Percentiles rank a stretch among this genome's conserved stretches.
These are phyloP conservation scores for Pygocentrus nattereri DNA, from an alignment of 2,797 vertebrate species.

Conservation along the genomic window DNA sequence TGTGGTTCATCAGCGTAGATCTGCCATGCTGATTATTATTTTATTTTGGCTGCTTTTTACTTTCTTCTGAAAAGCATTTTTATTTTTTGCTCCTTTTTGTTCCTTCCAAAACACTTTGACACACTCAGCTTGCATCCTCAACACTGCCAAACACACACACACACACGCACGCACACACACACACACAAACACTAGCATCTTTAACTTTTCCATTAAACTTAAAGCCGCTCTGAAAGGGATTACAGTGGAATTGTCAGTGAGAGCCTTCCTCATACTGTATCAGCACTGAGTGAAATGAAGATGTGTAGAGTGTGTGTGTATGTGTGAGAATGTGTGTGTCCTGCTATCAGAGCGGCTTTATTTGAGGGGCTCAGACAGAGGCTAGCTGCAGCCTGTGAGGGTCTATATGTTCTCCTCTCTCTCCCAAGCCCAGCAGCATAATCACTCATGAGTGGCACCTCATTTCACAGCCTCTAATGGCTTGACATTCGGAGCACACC, in stretches of 20 bases:
- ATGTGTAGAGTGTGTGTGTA: slow-evolving; percentile 21
- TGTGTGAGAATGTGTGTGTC: slow-evolving; percentile 36
- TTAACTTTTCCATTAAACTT: slow-evolving; percentile 73
- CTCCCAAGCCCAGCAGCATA: slow-evolving; percentile 77
- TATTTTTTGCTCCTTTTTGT: background rate
- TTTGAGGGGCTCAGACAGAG: slow-evolving; percentile 46
- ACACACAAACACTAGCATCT: slow-evolving; percentile 36
- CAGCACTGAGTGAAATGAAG: slow-evolving; percentile 54
- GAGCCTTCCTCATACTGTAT: slow-evolving; percentile 50
- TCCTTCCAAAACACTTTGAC: slow-evolving; percentile 8
- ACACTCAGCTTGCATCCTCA: slow-evolving; percentile 9
- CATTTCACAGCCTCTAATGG: slow-evolving; percentile 88
- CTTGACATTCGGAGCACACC: slow-evolving; percentile 83
- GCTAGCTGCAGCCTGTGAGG: slow-evolving; percentile 56
- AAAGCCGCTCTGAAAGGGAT: slow-evolving; percentile 75
- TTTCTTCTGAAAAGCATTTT: slow-evolving; percentile 16
- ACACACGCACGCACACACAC: no score
- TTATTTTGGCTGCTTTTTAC: slow-evolving; percentile 9
- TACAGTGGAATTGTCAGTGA: slow-evolving; percentile 58
- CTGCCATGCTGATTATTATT: background rate
- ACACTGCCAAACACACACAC: slow-evolving; percentile 23
- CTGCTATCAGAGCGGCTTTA: slow-evolving; percentile 54
- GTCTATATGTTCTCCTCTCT: slow-evolving; percentile 75
- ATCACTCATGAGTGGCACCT: slow-evolving; percentile 87
- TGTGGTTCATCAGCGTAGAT: background rate